Conservation (phyloP, 1,140 invertebrate genomes). For the Papilio dardanus region DNA sequence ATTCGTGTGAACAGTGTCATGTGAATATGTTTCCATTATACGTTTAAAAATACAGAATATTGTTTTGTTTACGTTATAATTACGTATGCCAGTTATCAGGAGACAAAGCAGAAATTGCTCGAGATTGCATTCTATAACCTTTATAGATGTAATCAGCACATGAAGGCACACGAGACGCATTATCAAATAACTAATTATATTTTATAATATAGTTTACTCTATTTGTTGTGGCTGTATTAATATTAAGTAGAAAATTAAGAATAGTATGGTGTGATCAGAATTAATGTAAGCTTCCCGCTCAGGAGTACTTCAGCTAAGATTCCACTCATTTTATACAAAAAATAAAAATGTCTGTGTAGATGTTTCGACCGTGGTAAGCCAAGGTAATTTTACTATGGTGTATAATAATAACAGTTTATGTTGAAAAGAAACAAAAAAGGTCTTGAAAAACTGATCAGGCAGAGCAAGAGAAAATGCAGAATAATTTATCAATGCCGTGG, state of each 20-base stretch:
- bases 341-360: no score
- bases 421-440: background rate
- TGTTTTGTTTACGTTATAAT: background rate
- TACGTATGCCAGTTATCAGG: background rate
- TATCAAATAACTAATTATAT: constrained; percentile 3
- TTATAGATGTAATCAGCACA: constrained; percentile 14
- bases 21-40: no score
- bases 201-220: background rate
- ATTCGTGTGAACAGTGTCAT: no score
- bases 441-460: background rate
- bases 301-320: no score
- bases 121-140: constrained; percentile 24
- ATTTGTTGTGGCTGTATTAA: no score
- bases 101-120: background rate
- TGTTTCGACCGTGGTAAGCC: no score
- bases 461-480: background rate
- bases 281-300: no score
- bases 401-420: no score
- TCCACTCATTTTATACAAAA: no score
- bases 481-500: background rate
- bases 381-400: no score
- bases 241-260: background rate
- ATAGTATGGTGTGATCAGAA: background rate
- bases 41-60: no score
- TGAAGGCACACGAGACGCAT: background rate